Base-by-base conservation (phyloP, 2,113 vertebrate species). In the Triplophysa siluroides region DNA sequence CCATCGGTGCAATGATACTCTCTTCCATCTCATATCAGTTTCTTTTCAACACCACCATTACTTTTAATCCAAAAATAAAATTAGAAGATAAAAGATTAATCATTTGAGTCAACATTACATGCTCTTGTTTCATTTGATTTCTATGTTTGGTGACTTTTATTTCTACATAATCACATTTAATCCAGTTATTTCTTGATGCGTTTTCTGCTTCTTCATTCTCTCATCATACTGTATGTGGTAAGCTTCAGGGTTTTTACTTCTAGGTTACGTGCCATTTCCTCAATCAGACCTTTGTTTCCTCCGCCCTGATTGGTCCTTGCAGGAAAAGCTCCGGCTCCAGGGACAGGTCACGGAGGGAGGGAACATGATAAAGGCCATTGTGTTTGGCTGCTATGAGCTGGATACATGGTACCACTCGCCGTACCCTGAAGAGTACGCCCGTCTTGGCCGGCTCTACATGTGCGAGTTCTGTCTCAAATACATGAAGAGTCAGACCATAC, bases 391-490 rank as follows among this genome's bases (percentile, higher is more conserved):
- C 38, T 98, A 97, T 0, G 97, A 99, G 89, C 90, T 99, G 82
- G 97, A 99, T 78, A 99, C 98, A 6, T 99, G 97, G 97, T 99
- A 98, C 86, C 97, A 99, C 87, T 99, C 98, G 1, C 97, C 98
- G 0, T 99, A 99, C 85, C 97, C 98, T 0, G 97, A 98, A 85
- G 98, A 99, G 81, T 99, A 99, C 23, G 97, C 96, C 1, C 94
- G 97, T 1, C 91, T 98, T 80, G 97, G 97, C 0, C 93, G 96
- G n/a, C 96, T 99, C 79, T 99, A 97, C 89, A 98, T 99, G 96
- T 99, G 97, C 56, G 98, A 99, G 87, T 99, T 99, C 93, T 99
- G 98, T 81, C 95, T 99, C 64, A 99, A 98, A 67, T 99, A 99
- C 43, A 99, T 99, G 96, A 99, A 98, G 92, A 99, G 97, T 87